Percentiles rank a stretch among this genome's conserved stretches.
Conservation (phyloP, 2,797 vertebrate species). For the Oreochromis grahami region DNA sequence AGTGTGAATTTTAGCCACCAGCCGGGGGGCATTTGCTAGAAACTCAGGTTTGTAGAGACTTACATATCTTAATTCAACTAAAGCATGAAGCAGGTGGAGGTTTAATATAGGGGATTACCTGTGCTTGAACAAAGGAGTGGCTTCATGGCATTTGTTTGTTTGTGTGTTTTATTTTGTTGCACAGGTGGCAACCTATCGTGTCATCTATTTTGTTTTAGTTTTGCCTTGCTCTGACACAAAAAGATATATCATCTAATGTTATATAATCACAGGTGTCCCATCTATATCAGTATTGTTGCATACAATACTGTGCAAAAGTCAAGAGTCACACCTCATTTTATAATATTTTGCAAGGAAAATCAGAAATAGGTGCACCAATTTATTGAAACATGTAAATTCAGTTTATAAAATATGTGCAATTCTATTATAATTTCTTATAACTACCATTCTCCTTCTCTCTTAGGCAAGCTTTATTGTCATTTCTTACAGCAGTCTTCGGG, state of each 20-base stretch:
- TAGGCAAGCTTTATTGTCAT: not conserved
- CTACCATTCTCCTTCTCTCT: not conserved
- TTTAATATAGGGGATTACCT: not conserved
- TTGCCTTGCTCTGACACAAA: not conserved
- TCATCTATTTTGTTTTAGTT: not conserved
- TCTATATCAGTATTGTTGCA: not conserved
- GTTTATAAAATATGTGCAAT: not conserved
- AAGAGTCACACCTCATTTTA: not conserved
- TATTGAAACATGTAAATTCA: not conserved
- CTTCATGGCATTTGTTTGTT: not conserved
- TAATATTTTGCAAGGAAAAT: not conserved
- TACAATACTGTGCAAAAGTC: not conserved
- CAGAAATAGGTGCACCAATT: not conserved
- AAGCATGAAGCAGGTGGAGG: not conserved
- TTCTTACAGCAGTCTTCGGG: not conserved
- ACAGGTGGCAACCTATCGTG: not conserved
- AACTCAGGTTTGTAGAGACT: not conserved
- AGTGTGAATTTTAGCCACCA: not conserved
- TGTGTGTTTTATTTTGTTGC: not conserved
- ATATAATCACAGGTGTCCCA: not conserved
- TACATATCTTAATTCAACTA: not conserved
- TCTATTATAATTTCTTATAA: not conserved
- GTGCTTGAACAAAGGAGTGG: not conserved
- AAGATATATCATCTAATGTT: not conserved
- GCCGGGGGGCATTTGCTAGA: rapidly evolving